Conservation (phyloP, 2,888 invertebrate genomes). For the Cephalotes varians region DNA sequence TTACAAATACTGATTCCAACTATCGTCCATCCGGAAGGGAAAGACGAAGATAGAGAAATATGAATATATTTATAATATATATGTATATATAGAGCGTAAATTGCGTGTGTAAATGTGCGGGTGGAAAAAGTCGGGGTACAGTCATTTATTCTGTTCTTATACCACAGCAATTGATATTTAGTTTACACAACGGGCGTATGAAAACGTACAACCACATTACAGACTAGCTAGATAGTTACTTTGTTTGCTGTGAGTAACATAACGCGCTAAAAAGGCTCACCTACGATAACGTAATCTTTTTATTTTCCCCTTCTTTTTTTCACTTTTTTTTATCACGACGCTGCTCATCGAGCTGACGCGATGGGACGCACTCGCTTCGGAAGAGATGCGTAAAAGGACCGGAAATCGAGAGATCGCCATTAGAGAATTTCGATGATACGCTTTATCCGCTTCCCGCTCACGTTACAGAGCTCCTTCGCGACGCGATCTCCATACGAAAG, state of each 20-base stretch:
- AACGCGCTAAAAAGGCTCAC: conserved; percentile 74
- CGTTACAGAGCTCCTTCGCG: conserved; percentile 11
- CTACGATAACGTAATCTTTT: conserved; percentile 66
- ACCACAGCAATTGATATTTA: conserved; percentile 81
- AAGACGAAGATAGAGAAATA: conserved; percentile 51
- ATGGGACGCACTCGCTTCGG: conserved; percentile 44
- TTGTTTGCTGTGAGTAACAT: conserved; percentile 73
- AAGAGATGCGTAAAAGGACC: conserved; percentile 32
- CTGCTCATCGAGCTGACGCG: conserved; percentile 56
- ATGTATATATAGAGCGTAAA: conserved; percentile 2
- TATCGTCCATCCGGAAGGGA: conserved; percentile 55
- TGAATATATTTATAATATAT: not conserved
- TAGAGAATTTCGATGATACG: conserved; percentile 49
- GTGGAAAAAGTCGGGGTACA: conserved; percentile 77
- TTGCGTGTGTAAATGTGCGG: conserved; percentile 44
- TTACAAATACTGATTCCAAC: conserved; percentile 62
- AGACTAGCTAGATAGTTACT: conserved; percentile 79
- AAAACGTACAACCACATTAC: conserved; percentile 82
- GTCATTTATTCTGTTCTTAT: conserved; percentile 82
- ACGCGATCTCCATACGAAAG: conserved; percentile 37
- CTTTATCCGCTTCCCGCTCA: conserved; percentile 21
- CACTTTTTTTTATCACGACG: conserved; percentile 26
- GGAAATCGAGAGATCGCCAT: conserved; percentile 48
- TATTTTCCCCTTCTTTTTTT: not conserved
- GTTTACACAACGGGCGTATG: conserved; percentile 81